A percentile compares a stretch with the other conserved stretches of the same genome.
phyloP scores from a whole-genome alignment of 2,797 vertebrate genomes.

The Oryzias dopingdopingensis region DNA sequence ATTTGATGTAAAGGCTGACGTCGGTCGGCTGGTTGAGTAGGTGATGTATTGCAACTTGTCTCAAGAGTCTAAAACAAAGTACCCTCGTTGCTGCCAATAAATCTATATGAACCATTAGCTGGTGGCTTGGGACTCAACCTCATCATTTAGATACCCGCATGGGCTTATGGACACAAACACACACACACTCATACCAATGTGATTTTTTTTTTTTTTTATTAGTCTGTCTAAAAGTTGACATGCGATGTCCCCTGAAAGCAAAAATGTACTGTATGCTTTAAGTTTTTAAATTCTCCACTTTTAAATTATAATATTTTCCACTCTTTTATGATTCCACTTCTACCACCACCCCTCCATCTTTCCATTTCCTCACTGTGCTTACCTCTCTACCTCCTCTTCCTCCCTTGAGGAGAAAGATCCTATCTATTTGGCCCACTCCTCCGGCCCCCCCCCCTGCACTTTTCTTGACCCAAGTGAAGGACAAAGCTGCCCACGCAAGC shows the following conservation, averaged over 20 bases:
- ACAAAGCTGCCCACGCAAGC: slow-evolving; percentile 39
- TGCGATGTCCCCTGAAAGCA: too few species aligned
- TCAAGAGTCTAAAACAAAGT: slow-evolving; percentile 56
- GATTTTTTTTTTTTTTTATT: background rate
- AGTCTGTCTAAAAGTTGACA: background rate
- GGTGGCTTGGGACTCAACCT: slow-evolving; percentile 45
- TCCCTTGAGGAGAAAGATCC: slow-evolving; percentile 55
- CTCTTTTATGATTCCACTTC: slow-evolving; percentile 27
- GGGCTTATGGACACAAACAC: slow-evolving; percentile 3
- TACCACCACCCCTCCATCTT: slow-evolving; percentile 51
- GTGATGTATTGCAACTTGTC: slow-evolving; percentile 57
- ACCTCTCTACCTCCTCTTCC: slow-evolving; percentile 45
- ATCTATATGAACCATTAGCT: slow-evolving; percentile 63
- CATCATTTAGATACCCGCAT: slow-evolving; percentile 47
- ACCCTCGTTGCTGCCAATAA: slow-evolving; percentile 49
- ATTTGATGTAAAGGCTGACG: slow-evolving; percentile 27
- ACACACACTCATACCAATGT: slow-evolving; percentile 8
- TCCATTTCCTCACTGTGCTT: slow-evolving; percentile 50
- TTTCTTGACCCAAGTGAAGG: slow-evolving; percentile 63
- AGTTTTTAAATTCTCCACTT: too few species aligned
- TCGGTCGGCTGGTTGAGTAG: slow-evolving; percentile 45
- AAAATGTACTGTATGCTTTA: too few species aligned
- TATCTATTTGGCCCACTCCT: slow-evolving; percentile 36
- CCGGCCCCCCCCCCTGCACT: slow-evolving; percentile 22
- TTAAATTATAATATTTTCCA: background rate